Evolutionary conservation across 2,888 invertebrate species (phyloP).

Genomic region (Apocheima hispidaria): DNA sequence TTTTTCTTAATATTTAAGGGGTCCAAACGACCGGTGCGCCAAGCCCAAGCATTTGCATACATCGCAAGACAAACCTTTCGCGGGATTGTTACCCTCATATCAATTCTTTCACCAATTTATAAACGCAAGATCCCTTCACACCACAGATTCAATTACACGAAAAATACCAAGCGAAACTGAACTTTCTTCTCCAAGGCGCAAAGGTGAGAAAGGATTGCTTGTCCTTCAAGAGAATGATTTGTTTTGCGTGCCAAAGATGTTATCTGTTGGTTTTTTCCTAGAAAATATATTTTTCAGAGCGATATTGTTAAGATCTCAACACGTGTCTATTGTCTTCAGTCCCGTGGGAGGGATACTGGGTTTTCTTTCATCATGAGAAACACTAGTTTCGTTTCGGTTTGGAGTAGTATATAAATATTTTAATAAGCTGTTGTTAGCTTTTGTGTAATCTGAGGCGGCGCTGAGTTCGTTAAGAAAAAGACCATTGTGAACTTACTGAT

Average conservation of each 20-base stretch:
- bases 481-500: too few species aligned
- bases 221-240: conserved; percentile 33
- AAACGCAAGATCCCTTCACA: conserved; percentile 33
- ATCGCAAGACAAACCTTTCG: conserved; percentile 23
- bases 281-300: conserved; percentile 32
- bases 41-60: conserved; percentile 27
- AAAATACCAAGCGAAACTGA: conserved; percentile 3
- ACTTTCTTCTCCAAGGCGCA: not conserved
- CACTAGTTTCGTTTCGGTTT: conserved; percentile 6
- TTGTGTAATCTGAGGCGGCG: too few species aligned
- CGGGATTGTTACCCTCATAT: conserved; percentile 37
- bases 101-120: conserved; percentile 44
- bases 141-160: conserved; percentile 42
- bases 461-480: not conserved
- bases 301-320: conserved; percentile 33
- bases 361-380: conserved; percentile 7
- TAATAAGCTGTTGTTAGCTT: not conserved
- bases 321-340: conserved; percentile 29
- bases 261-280: conserved; percentile 30
- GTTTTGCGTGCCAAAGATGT: conserved; percentile 39
- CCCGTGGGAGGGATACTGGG: not conserved
- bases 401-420: not conserved
- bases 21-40: not conserved
- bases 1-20: not conserved
- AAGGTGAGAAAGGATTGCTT: conserved; percentile 6